Evolutionary conservation across 2,797 vertebrate genomes (phyloP).

Genomic region (Eulemur mongoz): DNA sequence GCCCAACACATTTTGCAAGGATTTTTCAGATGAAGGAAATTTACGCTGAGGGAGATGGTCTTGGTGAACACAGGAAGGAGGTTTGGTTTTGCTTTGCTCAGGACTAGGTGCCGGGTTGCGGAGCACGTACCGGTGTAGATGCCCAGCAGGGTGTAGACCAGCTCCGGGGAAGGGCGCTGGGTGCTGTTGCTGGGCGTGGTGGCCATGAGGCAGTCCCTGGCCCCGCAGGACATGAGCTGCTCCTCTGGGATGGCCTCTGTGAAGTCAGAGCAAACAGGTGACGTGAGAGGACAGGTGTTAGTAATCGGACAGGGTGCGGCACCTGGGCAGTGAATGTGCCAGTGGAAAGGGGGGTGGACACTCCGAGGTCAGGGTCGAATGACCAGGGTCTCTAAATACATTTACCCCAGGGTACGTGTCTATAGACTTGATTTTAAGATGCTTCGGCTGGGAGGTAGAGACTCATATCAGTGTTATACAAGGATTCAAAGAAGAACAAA

Average conservation of each 20-base stretch:
- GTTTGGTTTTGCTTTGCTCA: rapidly evolving
- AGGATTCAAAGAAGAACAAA: neutral
- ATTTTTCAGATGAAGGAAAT: neutral
- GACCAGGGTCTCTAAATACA: neutral
- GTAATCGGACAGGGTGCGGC: rapidly evolving
- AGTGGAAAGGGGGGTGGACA: rapidly evolving
- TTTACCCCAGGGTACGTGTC: rapidly evolving
- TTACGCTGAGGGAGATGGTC: rapidly evolving
- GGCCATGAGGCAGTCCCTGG: slow-evolving; percentile 69
- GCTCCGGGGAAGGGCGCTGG: slow-evolving; percentile 41
- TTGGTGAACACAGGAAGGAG: neutral
- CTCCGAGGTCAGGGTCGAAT: rapidly evolving
- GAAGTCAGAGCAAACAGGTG: rapidly evolving
- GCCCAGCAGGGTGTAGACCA: slow-evolving; percentile 76
- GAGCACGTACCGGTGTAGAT: slow-evolving; percentile 69
- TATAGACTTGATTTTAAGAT: rapidly evolving
- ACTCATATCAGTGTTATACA: too few relatives aligned
- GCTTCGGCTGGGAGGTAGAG: neutral
- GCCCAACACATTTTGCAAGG: rapidly evolving
- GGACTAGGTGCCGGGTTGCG: rapidly evolving
- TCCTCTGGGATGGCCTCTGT: neutral
- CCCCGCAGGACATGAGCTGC: slow-evolving; percentile 62
- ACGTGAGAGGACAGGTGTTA: rapidly evolving
- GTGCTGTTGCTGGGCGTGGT: neutral
- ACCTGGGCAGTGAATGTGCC: rapidly evolving